Base-by-base conservation (phyloP, 2,797 vertebrate genomes). In the Gallinago stenura region DNA sequence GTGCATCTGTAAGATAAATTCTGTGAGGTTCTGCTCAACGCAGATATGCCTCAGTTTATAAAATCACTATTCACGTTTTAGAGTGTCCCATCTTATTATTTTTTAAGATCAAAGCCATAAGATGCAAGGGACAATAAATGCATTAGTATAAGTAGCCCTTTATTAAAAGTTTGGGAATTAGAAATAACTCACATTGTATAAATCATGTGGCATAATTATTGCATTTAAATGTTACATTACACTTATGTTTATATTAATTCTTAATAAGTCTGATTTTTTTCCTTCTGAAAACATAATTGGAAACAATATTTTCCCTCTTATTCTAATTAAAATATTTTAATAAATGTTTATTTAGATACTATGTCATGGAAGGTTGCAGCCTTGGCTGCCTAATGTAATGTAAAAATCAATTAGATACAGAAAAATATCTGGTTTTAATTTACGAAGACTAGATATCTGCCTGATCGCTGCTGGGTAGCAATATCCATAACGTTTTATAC, bases 301-400 rank as follows among this genome's bases (percentile, higher is more conserved):
- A 97, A 97, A 96, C 96, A 95, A 90, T 97, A 97, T 97, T 97
- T 97, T 95, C 56, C 73, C 50, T 95, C 94, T 96, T 97, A 82
- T 96, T 97, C 95, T 97, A 97, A 97, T 97, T 97, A 97, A 97
- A 97, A 97, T 97, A 97, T 95, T 97, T 97, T 97, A 97, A 97
- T 97, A 97, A 97, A 97, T 97, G 96, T 97, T 97, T 97, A 97
- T 97, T 97, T 97, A 96, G 96, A 95, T 96, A 94, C 95, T 97
- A 31, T 96, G 95, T 97, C 95, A 97, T 96, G 96, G 96, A 96
- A 97, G 95, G 96, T 97, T 97, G 96, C 96, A 96, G 96, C 83
- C 76, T 96, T 95, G 95, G 93, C 94, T 97, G 97, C 96, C 94
- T 97, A 97, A 97, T 97, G 95, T 96, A 97, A 97, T 97, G 97